A percentile compares a stretch with the other conserved stretches of the same genome.
Evolutionary conservation across 2,113 vertebrate genomes (phyloP).

Genomic region (Phoxinus phoxinus): DNA sequence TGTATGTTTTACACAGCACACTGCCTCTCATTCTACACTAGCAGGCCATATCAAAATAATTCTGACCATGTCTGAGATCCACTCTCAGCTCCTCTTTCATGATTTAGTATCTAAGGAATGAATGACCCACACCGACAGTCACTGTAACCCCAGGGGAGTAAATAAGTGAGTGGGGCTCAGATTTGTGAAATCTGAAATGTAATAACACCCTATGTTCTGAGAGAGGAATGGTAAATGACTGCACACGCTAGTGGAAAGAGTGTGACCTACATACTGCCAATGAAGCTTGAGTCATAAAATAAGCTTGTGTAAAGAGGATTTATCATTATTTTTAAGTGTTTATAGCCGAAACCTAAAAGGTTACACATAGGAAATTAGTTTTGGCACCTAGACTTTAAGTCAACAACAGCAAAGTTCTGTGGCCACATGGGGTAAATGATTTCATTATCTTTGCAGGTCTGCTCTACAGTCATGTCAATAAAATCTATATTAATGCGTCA

Average conservation of each 20-base stretch:
- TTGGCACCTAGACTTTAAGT: too few species aligned
- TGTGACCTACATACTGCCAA: conserved; percentile 35
- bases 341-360: neutral
- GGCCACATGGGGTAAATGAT: neutral
- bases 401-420: neutral
- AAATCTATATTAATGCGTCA: conserved; percentile 7
- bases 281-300: conserved; percentile 4
- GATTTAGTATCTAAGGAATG: conserved; percentile 66
- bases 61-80: conserved; percentile 52
- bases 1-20: neutral
- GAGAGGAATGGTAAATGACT: conserved; percentile 24
- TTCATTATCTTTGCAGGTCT: neutral
- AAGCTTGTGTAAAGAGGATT: conserved; percentile 7
- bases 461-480: neutral
- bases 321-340: neutral
- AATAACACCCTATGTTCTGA: conserved; percentile 36
- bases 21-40: neutral
- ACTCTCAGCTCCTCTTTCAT: conserved; percentile 68
- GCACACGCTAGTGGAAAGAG: neutral
- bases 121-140: conserved; percentile 17
- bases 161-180: conserved; percentile 42
- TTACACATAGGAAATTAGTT: neutral
- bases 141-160: conserved; percentile 28
- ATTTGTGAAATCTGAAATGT: conserved; percentile 47
- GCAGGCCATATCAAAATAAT: conserved; percentile 58